These are phyloP conservation scores for Drosophila koepferae DNA, from an alignment of 2,888 invertebrate genomes.

Conservation along the genomic window DNA sequence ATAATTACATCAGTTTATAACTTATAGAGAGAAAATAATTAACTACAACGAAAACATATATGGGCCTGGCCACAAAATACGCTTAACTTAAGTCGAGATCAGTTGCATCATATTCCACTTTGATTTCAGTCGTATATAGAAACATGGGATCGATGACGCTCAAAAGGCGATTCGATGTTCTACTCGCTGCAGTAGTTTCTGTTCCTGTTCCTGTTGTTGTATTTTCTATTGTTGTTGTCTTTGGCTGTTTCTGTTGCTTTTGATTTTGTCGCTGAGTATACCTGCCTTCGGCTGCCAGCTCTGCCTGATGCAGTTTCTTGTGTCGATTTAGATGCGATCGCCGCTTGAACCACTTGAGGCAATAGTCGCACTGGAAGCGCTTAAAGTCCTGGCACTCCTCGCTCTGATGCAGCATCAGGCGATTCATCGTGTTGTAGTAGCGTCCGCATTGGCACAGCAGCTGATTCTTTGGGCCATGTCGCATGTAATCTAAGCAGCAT, in stretches of 20 bases:
- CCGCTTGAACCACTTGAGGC: conserved; percentile 81
- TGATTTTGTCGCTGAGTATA: conserved; percentile 31
- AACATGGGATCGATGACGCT: conserved; percentile 49
- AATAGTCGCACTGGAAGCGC: conserved; percentile 78
- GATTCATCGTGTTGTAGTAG: conserved; percentile 77
- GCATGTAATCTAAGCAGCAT: conserved; percentile 42
- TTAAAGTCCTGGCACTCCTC: conserved; percentile 80
- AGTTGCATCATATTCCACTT: conserved; percentile 58
- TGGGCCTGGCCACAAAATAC: not conserved
- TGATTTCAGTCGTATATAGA: conserved; percentile 52
- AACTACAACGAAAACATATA: conserved; percentile 19
- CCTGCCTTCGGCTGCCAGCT: conserved; percentile 60
- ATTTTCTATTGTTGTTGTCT: not conserved
- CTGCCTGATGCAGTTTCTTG: conserved; percentile 78
- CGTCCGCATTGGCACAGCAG: conserved; percentile 86
- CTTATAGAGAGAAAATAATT: conserved; percentile 7
- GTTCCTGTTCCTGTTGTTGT: not conserved
- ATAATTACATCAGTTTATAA: conserved; percentile 40
- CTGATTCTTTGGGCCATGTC: conserved; percentile 64
- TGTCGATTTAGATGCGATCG: conserved; percentile 83
- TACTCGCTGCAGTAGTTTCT: not conserved
- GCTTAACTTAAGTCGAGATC: conserved; percentile 53
- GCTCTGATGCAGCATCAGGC: conserved; percentile 77
- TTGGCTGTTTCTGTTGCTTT: conserved; percentile 14
- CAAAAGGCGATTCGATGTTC: conserved; percentile 21